Evolutionary conservation across 2,113 vertebrate genomes (phyloP).

Genomic region (Trochalopteron elliotii): DNA sequence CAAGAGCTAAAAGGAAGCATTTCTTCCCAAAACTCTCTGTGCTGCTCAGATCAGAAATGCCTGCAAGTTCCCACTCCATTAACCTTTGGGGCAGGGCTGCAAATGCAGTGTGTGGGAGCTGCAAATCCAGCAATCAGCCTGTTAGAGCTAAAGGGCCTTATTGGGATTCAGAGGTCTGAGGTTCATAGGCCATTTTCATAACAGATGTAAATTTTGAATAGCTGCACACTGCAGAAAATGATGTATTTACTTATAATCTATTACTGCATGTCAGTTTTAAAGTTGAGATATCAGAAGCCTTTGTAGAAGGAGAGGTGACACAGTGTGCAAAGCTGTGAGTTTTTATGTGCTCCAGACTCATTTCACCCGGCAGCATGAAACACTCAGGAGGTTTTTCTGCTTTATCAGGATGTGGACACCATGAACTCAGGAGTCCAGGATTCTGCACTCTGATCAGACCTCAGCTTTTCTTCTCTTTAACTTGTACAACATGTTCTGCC

Average conservation of each 20-base stretch:
- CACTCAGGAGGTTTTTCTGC: background rate
- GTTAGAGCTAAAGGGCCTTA: background rate
- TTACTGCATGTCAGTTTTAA: background rate
- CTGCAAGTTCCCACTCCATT: background rate
- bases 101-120: background rate
- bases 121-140: background rate
- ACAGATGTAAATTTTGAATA: background rate
- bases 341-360: background rate
- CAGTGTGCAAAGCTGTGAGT: background rate
- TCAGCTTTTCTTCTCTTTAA: background rate
- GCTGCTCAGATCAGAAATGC: background rate
- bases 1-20: background rate
- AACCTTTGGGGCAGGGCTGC: background rate
- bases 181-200: background rate
- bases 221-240: background rate
- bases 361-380: background rate
- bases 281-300: background rate
- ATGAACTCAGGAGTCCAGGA: background rate
- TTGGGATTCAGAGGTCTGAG: background rate
- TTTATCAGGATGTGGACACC: background rate
- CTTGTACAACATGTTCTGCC: accelerated
- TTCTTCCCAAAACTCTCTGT: background rate
- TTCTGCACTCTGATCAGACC: background rate
- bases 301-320: background rate
- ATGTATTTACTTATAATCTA: background rate